Evolutionary conservation across 2,888 invertebrate species (phyloP).

Genomic region (Frankliniella intonsa): DNA sequence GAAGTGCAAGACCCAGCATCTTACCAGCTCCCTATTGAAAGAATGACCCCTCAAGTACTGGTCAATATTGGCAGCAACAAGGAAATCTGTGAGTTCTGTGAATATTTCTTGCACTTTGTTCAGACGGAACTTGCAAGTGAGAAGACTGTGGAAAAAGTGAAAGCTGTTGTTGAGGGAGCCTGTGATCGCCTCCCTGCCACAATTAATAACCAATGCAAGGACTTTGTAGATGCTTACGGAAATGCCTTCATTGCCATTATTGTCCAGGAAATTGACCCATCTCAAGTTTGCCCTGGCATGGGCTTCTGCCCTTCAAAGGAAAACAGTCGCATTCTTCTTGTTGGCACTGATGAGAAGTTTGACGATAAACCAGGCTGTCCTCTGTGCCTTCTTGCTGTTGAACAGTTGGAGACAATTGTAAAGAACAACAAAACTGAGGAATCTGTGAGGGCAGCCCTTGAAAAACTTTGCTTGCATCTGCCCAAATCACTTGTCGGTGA

Average conservation of each 20-base stretch:
- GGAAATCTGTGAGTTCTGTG: slow-evolving; percentile 69
- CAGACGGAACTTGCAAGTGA: slow-evolving; percentile 54
- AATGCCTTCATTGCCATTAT: slow-evolving; percentile 72
- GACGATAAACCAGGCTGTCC: slow-evolving; percentile 68
- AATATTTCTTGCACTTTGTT: slow-evolving; percentile 74
- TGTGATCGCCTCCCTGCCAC: slow-evolving; percentile 64
- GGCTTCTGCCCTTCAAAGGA: slow-evolving; percentile 59
- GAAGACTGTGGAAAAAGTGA: slow-evolving; percentile 54
- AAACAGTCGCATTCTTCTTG: slow-evolving; percentile 39
- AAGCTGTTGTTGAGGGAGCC: slow-evolving; percentile 60
- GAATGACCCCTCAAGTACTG: slow-evolving; percentile 44
- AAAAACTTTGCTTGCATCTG: slow-evolving; percentile 65
- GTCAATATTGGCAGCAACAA: slow-evolving; percentile 46
- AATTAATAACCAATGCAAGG: slow-evolving; percentile 60
- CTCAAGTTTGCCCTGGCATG: slow-evolving; percentile 63
- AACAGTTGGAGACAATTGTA: slow-evolving; percentile 67
- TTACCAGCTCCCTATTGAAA: slow-evolving; percentile 51
- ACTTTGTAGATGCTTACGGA: slow-evolving; percentile 74
- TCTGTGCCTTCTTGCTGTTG: slow-evolving; percentile 76
- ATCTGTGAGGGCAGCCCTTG: slow-evolving; percentile 55
- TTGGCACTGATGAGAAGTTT: slow-evolving; percentile 43
- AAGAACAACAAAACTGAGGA: slow-evolving; percentile 73
- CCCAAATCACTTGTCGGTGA: slow-evolving; percentile 59
- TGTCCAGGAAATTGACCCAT: slow-evolving; percentile 72
- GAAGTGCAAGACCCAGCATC: background rate